Evolutionary conservation across 2,888 invertebrate species (phyloP), one percentile per base, ranked within the genome.

Genomic region (Gymnocheta viridis): DNA sequence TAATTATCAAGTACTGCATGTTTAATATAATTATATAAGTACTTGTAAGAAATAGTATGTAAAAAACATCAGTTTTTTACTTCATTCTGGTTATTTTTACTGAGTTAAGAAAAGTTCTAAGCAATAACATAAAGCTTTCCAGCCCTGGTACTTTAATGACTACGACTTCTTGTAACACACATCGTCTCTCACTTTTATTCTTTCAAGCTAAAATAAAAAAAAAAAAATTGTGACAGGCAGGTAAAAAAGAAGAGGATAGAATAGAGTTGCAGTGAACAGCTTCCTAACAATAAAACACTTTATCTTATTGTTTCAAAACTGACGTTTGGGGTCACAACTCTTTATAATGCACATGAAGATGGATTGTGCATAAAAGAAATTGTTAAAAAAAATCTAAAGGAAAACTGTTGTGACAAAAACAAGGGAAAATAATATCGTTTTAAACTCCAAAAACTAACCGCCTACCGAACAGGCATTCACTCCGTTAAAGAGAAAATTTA

Each of bases 261-360:
- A 47, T 12, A 29, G 17, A 66, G 32, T 14, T 32, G 58, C 58
- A 77, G 58, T 49, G 41, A 60, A 69, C 38, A 70, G 56, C 70
- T 32, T 44, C 29, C 51, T 17, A 58, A 77, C 76, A 77, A 79
- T 79, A 74, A 62, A 69, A 70, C 58, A 73, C 56, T 70, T 83
- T 83, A 79, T 79, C 74, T 79, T 32, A 74, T 83, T 83, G 74
- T 76, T 64, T 2, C 27, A 19, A 44, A 69, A 67, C 78, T 82
- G 79, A 82, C 76, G 78, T 85, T 85, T 82, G 82, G 82, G 85
- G 85, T 85, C 85, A 79, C 85, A 85, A 82, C 82, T 79, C 79
- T 82, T 79, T 69, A 79, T 49, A 74, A 81, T 81, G 62, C 74
- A 74, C 74, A 74, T 67, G 49, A 58, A 51, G 72, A 27, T 44